Evolutionary conservation across 1,140 invertebrate species (phyloP).

Genomic region (Leptopilina clavipes): DNA sequence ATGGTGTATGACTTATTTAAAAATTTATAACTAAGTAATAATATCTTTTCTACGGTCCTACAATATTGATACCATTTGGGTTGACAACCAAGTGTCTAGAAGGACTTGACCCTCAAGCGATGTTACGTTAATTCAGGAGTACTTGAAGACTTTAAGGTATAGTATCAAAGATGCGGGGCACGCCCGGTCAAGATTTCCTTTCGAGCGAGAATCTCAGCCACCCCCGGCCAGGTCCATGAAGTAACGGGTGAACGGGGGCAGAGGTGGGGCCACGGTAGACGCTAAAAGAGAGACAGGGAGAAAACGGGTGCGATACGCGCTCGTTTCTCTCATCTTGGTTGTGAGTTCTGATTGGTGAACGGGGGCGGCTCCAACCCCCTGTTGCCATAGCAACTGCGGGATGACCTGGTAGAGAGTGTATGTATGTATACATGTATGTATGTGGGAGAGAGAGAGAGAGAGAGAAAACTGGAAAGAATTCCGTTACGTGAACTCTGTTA

Average conservation of each 20-base stretch:
- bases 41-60: background rate
- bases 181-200: conserved; percentile 75
- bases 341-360: conserved; percentile 72
- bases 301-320: conserved; percentile 61
- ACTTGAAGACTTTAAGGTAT: conserved; percentile 55
- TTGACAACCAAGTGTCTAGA: conserved; percentile 25
- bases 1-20: too few relatives aligned
- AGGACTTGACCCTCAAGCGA: conserved; percentile 34
- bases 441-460: conserved; percentile 38
- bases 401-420: conserved; percentile 45
- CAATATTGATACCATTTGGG: background rate
- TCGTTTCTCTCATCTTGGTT: conserved; percentile 77
- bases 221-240: conserved; percentile 51
- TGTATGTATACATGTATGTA: conserved; percentile 10
- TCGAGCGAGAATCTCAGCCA: conserved; percentile 73
- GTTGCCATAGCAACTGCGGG: conserved; percentile 77
- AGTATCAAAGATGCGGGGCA: conserved; percentile 73
- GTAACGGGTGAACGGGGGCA: conserved; percentile 7
- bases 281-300: conserved; percentile 33
- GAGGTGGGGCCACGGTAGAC: conserved; percentile 35
- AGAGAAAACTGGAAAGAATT: conserved; percentile 48
- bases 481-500: conserved; percentile 59
- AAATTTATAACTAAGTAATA: too few relatives aligned
- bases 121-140: conserved; percentile 54
- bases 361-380: conserved; percentile 71